Evolutionary conservation across 2,888 invertebrate species (phyloP).

Genomic region (Arenicola marina): DNA sequence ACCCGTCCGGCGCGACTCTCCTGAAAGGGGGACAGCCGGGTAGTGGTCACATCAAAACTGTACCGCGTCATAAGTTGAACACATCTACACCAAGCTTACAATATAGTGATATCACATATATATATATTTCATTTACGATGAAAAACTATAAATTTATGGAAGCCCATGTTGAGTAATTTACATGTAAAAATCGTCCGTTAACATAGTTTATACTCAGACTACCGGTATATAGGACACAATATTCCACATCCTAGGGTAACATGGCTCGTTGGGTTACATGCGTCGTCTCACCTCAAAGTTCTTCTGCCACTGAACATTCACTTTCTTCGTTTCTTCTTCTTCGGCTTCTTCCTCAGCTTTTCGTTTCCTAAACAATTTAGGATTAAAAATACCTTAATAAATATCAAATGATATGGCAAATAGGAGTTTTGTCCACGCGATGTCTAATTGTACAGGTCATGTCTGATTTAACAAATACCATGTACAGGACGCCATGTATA

Average conservation of each 20-base stretch:
- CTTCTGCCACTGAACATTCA: constrained; percentile 96
- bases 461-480: neutral
- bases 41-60: too few relatives aligned
- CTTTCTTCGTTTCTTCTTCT: constrained; percentile 84
- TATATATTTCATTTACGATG: too few relatives aligned
- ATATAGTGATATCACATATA: too few relatives aligned
- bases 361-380: constrained; percentile 80
- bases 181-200: too few relatives aligned
- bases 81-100: too few relatives aligned
- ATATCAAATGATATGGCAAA: too few relatives aligned
- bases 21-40: too few relatives aligned
- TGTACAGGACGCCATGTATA: neutral
- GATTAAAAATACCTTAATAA: too few relatives aligned
- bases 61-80: too few relatives aligned
- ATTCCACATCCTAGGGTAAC: neutral
- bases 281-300: constrained; percentile 82
- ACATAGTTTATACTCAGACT: too few relatives aligned
- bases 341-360: constrained; percentile 92
- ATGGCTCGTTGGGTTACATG: neutral
- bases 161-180: too few relatives aligned
- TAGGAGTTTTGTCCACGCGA: neutral
- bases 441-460: neutral
- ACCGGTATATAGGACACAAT: neutral
- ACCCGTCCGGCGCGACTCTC: constrained; percentile 57
- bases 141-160: too few relatives aligned